phyloP scores from a whole-genome alignment of 2,113 vertebrate species.

The Oophaga pumilio region DNA sequence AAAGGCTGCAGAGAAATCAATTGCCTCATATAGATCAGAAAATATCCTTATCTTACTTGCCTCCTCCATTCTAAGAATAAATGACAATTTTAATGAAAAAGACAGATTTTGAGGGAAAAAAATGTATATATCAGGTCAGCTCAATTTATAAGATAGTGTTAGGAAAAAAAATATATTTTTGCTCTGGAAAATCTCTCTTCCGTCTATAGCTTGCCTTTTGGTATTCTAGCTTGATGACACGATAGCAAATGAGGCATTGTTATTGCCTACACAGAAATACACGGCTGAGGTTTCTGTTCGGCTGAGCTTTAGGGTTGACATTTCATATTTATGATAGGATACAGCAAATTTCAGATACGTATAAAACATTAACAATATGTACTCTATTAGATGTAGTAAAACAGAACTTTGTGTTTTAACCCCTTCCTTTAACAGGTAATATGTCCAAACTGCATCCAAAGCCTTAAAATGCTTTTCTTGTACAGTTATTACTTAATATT shows the following conservation, averaged over 20 bases:
- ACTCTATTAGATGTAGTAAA: not conserved
- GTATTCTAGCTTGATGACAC: slow-evolving; percentile 5
- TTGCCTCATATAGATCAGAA: slow-evolving; percentile 44
- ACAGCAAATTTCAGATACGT: not conserved
- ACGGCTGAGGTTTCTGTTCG: not conserved
- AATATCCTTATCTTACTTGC: slow-evolving; percentile 14
- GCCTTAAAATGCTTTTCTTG: not conserved
- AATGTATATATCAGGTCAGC: slow-evolving; percentile 4
- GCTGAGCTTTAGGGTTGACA: not conserved
- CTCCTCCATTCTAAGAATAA: slow-evolving; percentile 24
- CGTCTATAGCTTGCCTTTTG: not conserved
- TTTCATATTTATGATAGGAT: not conserved
- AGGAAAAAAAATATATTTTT: not conserved
- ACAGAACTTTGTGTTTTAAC: not conserved
- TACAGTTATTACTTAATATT: not conserved
- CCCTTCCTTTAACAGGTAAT: not conserved
- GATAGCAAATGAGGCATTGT: not conserved
- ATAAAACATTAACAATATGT: not conserved
- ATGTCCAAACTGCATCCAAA: not conserved
- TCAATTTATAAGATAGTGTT: not conserved
- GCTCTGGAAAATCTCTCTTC: not conserved
- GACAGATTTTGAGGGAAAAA: not conserved
- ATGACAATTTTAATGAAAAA: slow-evolving; percentile 37
- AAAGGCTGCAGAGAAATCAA: slow-evolving; percentile 48
- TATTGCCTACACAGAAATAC: not conserved